Base-by-base conservation (phyloP, 1,140 invertebrate species). In the Portunus trituberculatus region DNA sequence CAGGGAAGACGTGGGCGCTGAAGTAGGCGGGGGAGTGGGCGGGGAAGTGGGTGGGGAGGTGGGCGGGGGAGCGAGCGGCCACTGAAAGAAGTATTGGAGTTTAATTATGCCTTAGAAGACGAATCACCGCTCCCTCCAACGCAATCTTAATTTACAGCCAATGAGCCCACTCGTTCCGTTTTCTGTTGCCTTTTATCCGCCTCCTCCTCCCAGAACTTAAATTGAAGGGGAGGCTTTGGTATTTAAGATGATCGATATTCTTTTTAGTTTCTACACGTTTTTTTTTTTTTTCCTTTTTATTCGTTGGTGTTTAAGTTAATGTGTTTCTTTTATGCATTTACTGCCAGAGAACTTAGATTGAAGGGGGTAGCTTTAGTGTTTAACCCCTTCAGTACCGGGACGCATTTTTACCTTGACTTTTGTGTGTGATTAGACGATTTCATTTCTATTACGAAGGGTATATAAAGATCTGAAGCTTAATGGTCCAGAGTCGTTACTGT, bases 81-180 rank as follows among this genome's bases (percentile, higher is more conserved):
- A 95, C 89, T 95, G 94, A 92, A 95, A 95, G 94, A 95, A 31
- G 89, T 92, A 95, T 95, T 86, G 89, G 94, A 95, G 90, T 92
- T 86, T 95, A 95, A 95, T 95, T 95, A 95, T 46, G 91, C 76
- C 94, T 92, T 67, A 92, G 48, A 95, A 95, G 94, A 95, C 87
- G 94, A 87, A 95, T 95, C 45, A 46, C 83, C 89, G 45, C 94
- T 86, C 89, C 89, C 90, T 92, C 84, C 28, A 95, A 95, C 92
- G 90, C 94, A 92, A 95, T 95, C 94, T 95, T 95, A 95, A 95
- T 95, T 95, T 95, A 95, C 84, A 95, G 94, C 89, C 89, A 59
- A 94, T 91, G 89, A 94, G 76, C 16, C 45, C 45, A 8, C 31
- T 39, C 76, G 32, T 52, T 46, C 45, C 82, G 67, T 76, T 76